Percentiles rank a stretch among this genome's conserved stretches.
Conservation (phyloP, 2,888 invertebrate species). For the Tryphoninae sp. region DNA sequence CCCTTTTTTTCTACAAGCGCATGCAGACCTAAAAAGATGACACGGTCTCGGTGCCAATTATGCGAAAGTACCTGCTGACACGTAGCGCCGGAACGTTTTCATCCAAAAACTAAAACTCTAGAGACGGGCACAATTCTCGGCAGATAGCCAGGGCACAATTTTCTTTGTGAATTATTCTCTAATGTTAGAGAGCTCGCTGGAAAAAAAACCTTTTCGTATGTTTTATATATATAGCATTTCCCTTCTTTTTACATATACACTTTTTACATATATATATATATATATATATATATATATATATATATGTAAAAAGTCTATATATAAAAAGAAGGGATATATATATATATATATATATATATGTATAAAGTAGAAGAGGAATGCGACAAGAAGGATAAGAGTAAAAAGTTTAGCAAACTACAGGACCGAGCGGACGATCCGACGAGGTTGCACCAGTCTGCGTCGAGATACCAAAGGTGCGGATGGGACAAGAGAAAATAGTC, state of each 20-base stretch:
- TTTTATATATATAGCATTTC: constrained; percentile 3
- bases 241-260: background rate
- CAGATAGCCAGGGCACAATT: constrained; percentile 2
- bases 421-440: constrained; percentile 34
- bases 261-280: no score
- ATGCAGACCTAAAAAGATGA: background rate
- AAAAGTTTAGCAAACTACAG: constrained; percentile 47
- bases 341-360: no score
- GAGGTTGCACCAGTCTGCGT: constrained; percentile 16
- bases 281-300: no score
- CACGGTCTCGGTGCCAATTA: background rate
- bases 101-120: constrained; percentile 4
- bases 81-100: background rate
- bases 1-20: background rate
- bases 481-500: constrained; percentile 47
- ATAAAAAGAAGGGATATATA: no score
- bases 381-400: constrained; percentile 42
- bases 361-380: constrained; percentile 32
- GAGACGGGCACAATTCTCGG: background rate
- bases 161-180: constrained; percentile 54
- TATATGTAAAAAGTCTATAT: no score
- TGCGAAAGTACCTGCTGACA: background rate
- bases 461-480: constrained; percentile 36
- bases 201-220: constrained; percentile 30
- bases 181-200: constrained; percentile 17